Percentiles rank a stretch among this genome's conserved stretches.
phyloP scores from a whole-genome alignment of 2,797 vertebrate species.

The Tarsius wallacei region DNA sequence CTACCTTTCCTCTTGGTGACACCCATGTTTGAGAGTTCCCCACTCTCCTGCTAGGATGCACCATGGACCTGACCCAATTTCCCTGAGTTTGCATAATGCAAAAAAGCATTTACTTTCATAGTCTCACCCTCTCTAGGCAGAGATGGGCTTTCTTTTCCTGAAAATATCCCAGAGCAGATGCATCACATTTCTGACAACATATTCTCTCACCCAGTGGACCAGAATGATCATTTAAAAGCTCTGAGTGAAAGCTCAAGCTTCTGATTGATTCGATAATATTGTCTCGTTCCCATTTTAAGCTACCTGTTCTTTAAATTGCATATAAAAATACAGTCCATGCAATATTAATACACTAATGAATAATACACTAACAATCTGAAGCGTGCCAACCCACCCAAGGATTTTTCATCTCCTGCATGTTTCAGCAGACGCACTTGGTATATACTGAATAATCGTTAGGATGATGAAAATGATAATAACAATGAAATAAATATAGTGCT shows the following conservation, averaged over 20 bases:
- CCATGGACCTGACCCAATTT: neutral
- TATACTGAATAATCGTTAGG: conserved; percentile 78
- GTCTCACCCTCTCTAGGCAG: neutral
- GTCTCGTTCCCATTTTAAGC: conserved; percentile 76
- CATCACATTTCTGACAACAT: conserved; percentile 73
- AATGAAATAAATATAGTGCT: conserved; percentile 78
- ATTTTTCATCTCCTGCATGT: conserved; percentile 80
- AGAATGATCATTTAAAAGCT: conserved; percentile 84
- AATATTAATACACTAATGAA: conserved; percentile 86
- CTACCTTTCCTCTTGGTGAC: neutral
- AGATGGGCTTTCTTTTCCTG: conserved; percentile 57
- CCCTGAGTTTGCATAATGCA: conserved; percentile 25
- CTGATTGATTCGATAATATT: conserved; percentile 83
- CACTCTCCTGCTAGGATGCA: too few relatives aligned
- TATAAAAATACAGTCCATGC: conserved; percentile 84
- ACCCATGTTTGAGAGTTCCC: neutral
- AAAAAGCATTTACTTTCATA: conserved; percentile 65
- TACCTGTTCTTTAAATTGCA: conserved; percentile 85
- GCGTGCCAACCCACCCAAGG: conserved; percentile 71
- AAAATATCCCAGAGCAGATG: conserved; percentile 45
- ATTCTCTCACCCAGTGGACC: conserved; percentile 78
- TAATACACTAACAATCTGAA: conserved; percentile 85
- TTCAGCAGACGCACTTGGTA: conserved; percentile 78
- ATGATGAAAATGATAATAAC: conserved; percentile 83
- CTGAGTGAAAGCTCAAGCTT: conserved; percentile 69